These are phyloP conservation scores for Vannuccia rotundouncinata DNA, from an alignment of 2,888 invertebrate genomes.

Conservation along the genomic window DNA sequence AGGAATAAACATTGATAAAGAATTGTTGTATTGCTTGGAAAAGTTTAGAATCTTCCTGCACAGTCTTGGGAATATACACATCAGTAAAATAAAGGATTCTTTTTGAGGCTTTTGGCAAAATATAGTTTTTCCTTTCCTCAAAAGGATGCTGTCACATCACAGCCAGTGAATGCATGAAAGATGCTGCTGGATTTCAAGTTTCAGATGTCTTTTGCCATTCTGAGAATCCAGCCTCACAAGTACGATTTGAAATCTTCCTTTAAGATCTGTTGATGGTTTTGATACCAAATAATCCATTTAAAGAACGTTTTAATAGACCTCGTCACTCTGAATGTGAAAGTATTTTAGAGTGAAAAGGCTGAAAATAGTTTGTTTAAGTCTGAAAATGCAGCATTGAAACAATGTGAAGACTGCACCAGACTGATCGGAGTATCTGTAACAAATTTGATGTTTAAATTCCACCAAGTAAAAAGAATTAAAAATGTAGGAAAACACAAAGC, in stretches of 20 bases:
- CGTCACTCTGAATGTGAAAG: background rate
- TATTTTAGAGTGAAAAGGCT: background rate
- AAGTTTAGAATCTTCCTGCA: too few relatives aligned
- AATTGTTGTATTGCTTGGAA: too few relatives aligned
- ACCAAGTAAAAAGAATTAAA: constrained; percentile 11
- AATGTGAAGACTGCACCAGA: constrained; percentile 11
- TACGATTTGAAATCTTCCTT: constrained; percentile 21
- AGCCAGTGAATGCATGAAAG: too few relatives aligned
- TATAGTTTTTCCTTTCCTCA: too few relatives aligned
- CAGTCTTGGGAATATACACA: too few relatives aligned
- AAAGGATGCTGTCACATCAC: too few relatives aligned
- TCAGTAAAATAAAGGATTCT: too few relatives aligned
- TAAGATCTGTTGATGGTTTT: constrained; percentile 12
- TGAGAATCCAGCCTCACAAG: constrained; percentile 16
- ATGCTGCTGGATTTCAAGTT: constrained; percentile 16
- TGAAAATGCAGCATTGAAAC: constrained; percentile 20
- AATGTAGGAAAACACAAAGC: constrained; percentile 1
- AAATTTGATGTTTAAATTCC: constrained; percentile 17
- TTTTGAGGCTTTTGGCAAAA: too few relatives aligned
- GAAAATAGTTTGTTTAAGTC: background rate
- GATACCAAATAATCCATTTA: constrained; percentile 16
- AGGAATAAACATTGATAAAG: too few relatives aligned
- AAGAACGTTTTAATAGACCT: constrained; percentile 4
- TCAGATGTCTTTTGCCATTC: background rate
- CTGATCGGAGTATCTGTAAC: constrained; percentile 15